Evolutionary conservation across 2,797 vertebrate species (phyloP), one percentile per base, ranked within the genome.

Genomic region (Sebastiscus tertius): DNA sequence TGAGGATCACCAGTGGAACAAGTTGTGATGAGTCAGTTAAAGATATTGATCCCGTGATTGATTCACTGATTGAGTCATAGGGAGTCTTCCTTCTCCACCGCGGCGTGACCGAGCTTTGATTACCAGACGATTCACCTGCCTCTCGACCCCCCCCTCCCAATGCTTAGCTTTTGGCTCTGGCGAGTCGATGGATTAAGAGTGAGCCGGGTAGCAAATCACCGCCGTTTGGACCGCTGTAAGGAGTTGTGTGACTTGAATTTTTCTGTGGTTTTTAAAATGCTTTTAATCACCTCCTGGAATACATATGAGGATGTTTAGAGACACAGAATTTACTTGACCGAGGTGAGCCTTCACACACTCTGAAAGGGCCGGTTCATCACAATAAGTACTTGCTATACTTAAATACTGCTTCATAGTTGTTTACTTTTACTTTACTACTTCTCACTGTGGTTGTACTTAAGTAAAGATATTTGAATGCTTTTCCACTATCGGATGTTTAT

Each of bases 11-110:
- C 24, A 33, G 55, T 83, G 80, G 79, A 92, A 86, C 85, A 67
- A 80, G 87, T 85, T 82, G 87, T 80, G 87, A 90, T 91, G 88
- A 93, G 91, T 91, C 89, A 89, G 82, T 94, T 94, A 89, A 91
- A 90, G 62, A 58, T 81, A 94, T 94, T 2, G 86, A 94, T 92
- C 86, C 54, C 18, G 29, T 80, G 87, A 95, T 93, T 86, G 90
- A 92, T 90, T 86, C 68, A 55, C 69, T 82, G 82, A 92, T 91
- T 87, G 88, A 93, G 87, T 90, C 86, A 73, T 81, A 61, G 79
- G 49, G 70, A 86, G 84, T 85, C 86, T 87, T 89, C 86, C 70
- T 84, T 72, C 10, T 20, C 71, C 76, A 55, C 59, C 80, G 66
- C 14, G 78, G n/a, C 58, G 31, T 84, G 78, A 64, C 82, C 82